Conservation (phyloP, 2,888 invertebrate species). For the Margaritifera margaritifera region DNA sequence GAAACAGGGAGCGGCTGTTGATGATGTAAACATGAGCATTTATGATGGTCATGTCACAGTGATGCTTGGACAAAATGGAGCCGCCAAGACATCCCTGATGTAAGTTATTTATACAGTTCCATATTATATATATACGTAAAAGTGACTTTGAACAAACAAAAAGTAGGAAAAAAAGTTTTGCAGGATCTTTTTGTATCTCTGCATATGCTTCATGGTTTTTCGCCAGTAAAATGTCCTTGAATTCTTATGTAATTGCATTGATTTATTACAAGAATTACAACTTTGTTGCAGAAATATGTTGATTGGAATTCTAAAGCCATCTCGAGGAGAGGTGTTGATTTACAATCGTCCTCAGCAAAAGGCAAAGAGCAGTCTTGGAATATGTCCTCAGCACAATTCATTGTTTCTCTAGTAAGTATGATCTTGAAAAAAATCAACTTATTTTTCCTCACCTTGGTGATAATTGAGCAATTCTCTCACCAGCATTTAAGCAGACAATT, state of each 20-base stretch:
- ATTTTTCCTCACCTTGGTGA: neutral
- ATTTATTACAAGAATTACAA: too few relatives aligned
- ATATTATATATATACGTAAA: too few relatives aligned
- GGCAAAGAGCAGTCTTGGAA: constrained; percentile 60
- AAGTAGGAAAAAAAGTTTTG: too few relatives aligned
- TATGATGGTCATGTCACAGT: constrained; percentile 67
- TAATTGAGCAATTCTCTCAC: neutral
- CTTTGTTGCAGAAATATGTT: constrained; percentile 63
- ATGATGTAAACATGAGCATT: constrained; percentile 62
- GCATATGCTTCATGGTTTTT: too few relatives aligned
- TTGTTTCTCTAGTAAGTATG: constrained; percentile 71
- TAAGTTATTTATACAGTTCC: constrained; percentile 45
- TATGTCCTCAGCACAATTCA: constrained; percentile 73
- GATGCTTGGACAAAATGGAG: constrained; percentile 71
- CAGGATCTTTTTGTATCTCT: too few relatives aligned
- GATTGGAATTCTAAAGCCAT: constrained; percentile 63
- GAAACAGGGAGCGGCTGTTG: constrained; percentile 49
- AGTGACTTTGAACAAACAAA: too few relatives aligned
- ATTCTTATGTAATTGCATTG: too few relatives aligned
- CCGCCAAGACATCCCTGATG: constrained; percentile 71
- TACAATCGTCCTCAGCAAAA: constrained; percentile 37
- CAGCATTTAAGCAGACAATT: too few relatives aligned
- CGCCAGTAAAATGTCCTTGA: too few relatives aligned
- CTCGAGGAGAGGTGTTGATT: constrained; percentile 52
- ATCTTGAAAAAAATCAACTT: neutral